A percentile compares a stretch with the other conserved stretches of the same genome.
phyloP scores from a whole-genome alignment of 1,140 invertebrate species.

The Laupala kohalensis region DNA sequence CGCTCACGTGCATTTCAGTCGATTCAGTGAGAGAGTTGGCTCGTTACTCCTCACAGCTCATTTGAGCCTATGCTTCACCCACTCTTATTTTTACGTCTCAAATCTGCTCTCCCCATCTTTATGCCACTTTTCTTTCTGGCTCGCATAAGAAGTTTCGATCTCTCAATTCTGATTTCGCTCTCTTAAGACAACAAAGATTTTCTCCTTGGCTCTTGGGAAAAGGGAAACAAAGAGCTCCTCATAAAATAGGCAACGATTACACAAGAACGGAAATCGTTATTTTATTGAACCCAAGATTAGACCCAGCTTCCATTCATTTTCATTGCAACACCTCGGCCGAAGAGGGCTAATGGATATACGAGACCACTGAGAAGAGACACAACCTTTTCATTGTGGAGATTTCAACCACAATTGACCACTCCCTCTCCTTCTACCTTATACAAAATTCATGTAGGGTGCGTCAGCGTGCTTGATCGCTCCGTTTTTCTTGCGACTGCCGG shows the following conservation, averaged over 20 bases:
- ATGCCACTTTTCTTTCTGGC: background rate
- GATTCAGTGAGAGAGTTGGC: background rate
- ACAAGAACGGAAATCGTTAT: background rate
- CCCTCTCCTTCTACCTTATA: background rate
- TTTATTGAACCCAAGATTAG: background rate
- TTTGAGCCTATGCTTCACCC: background rate
- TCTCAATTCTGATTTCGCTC: background rate
- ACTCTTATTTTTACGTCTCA: background rate
- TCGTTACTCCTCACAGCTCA: background rate
- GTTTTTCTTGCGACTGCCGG: background rate
- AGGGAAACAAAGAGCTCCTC: background rate
- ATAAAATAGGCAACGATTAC: background rate
- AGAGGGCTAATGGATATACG: background rate
- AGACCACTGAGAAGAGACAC: background rate
- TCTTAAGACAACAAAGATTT: background rate
- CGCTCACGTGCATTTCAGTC: background rate
- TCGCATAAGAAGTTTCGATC: background rate
- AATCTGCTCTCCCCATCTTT: background rate
- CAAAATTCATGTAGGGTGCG: background rate
- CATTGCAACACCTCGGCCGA: background rate
- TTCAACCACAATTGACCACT: background rate
- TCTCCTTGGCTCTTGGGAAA: background rate
- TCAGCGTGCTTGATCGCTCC: background rate
- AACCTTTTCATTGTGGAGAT: background rate
- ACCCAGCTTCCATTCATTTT: background rate